Evolutionary conservation across 2,888 invertebrate species (phyloP).

Genomic region (Chirona hameri): DNA sequence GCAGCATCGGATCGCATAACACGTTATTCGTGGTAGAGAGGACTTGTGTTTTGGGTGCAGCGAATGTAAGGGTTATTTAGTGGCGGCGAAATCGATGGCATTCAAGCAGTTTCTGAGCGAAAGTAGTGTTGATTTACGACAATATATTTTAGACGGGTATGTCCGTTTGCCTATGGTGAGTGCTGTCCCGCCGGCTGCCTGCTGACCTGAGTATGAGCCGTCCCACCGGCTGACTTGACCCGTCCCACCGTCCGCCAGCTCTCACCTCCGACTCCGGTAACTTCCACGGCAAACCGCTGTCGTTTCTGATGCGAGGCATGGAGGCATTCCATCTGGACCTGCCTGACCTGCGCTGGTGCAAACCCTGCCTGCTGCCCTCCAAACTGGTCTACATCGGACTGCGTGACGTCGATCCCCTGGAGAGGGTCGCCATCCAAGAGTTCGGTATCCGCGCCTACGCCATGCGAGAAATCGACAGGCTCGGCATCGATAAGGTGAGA

Average conservation of each 20-base stretch:
- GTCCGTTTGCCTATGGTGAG: too few relatives aligned
- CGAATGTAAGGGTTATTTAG: too few relatives aligned
- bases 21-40: too few relatives aligned
- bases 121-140: too few relatives aligned
- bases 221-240: conserved; percentile 51
- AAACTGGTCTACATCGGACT: conserved; percentile 76
- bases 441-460: conserved; percentile 74
- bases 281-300: conserved; percentile 72
- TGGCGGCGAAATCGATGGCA: too few relatives aligned
- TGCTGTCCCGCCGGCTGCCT: too few relatives aligned
- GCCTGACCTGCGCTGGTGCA: conserved; percentile 23
- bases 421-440: conserved; percentile 65
- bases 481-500: conserved; percentile 61
- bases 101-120: too few relatives aligned
- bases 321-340: not conserved
- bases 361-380: conserved; percentile 58
- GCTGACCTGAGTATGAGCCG: too few relatives aligned
- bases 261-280: conserved; percentile 57
- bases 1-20: too few relatives aligned
- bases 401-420: conserved; percentile 78
- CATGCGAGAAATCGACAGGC: conserved; percentile 76
- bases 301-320: conserved; percentile 70
- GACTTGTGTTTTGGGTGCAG: too few relatives aligned
- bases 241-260: not conserved
- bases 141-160: too few relatives aligned